Evolutionary conservation across 2,797 vertebrate species (phyloP), one percentile per base, ranked within the genome.

Genomic region (Uromys caudimaculatus): DNA sequence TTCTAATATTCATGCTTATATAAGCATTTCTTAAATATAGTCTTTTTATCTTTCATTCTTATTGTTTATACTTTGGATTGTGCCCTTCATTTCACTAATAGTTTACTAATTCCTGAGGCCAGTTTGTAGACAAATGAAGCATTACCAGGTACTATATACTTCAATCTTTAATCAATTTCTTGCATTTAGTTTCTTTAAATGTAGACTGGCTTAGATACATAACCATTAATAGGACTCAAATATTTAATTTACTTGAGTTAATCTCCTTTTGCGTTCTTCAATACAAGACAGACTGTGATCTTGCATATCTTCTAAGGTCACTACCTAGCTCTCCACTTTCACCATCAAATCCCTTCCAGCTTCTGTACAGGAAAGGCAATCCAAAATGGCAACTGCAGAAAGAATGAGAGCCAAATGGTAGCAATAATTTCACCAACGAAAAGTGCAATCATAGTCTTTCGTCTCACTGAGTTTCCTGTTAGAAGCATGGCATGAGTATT

Each of bases 21-120:
- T 86, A 92, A 67, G 2, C 32, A 83, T 86, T 95, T 92, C 12
- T 86, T 35, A 60, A 76, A 93, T 92, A 79, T 73, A 85, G 4
- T 54, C 50, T 41, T 88, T 90, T 75, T 44, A 5, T 71, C 27
- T 86, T 86, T 86, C 24, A 77, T 77, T 78, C 8, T 96, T 44
- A 84, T 69, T 29, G 89, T 87, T 91, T 47, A 50, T 10, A 67
- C 11, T 24, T 89, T 64, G 1, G 60, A 62, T 69, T 92, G 76
- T 88, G 78, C 17, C 19, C n/a, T 95, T 62, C 13, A 44, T 78
- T 86, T 94, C 7, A 75, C 89, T 92, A 81, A 35, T 11, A 38
- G 52, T 92, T 75, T 47, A 76, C 67, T 89, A 83, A 56, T 10
- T n/a, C 3, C 24, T n/a, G 19, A n/a, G 6, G 2, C 35, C 76